These are phyloP conservation scores for Nebria salina DNA, from an alignment of 2,888 invertebrate species.

Conservation along the genomic window DNA sequence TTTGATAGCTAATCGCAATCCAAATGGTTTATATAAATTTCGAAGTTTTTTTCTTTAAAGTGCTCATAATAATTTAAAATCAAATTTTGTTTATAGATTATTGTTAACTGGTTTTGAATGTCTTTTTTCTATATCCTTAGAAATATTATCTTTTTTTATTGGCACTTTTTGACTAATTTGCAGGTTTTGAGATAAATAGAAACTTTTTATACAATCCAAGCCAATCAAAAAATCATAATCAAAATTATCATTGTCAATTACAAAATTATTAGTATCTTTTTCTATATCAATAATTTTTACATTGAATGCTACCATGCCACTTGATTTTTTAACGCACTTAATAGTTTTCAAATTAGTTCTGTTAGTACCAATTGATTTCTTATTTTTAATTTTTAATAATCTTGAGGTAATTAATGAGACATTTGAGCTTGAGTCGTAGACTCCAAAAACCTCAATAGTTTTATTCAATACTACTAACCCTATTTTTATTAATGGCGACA, in stretches of 20 bases:
- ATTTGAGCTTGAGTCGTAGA: slow-evolving; percentile 53
- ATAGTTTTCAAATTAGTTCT: slow-evolving; percentile 33
- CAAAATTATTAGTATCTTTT: slow-evolving; percentile 46
- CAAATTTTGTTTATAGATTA: not conserved
- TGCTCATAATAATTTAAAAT: slow-evolving; percentile 16
- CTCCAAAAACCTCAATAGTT: slow-evolving; percentile 48
- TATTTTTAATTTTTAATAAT: slow-evolving; percentile 47
- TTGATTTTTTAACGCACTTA: slow-evolving; percentile 46
- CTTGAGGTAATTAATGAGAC: slow-evolving; percentile 53
- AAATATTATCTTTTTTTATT: slow-evolving; percentile 22
- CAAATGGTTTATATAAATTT: slow-evolving; percentile 28
- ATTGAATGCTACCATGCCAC: slow-evolving; percentile 44
- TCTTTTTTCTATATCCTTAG: slow-evolving; percentile 26
- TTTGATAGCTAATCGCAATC: slow-evolving; percentile 20
- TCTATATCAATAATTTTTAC: slow-evolving; percentile 26
- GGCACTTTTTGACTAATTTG: slow-evolving; percentile 38
- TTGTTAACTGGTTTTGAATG: slow-evolving; percentile 12
- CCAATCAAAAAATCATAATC: slow-evolving; percentile 36
- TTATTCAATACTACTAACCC: slow-evolving; percentile 49
- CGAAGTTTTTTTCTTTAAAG: slow-evolving; percentile 26
- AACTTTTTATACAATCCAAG: slow-evolving; percentile 28
- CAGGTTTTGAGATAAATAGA: slow-evolving; percentile 27
- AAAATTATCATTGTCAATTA: slow-evolving; percentile 47
- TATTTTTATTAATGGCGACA: slow-evolving; percentile 50
- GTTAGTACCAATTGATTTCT: slow-evolving; percentile 15